phyloP scores from a whole-genome alignment of 2,113 vertebrate genomes.

The Cyanocitta stelleri region DNA sequence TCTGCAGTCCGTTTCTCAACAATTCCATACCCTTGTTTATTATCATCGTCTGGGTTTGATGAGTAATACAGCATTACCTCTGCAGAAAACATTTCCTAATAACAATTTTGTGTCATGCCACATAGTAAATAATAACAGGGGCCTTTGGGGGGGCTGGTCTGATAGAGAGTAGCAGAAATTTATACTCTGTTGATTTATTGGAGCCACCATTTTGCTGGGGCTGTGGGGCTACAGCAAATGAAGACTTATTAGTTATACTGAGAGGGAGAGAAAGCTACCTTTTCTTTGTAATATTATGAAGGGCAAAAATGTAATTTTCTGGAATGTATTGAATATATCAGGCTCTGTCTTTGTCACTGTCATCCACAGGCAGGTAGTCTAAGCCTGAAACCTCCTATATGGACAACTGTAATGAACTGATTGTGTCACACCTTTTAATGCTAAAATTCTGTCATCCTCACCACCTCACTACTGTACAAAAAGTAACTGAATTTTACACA shows the following conservation, averaged over 20 bases:
- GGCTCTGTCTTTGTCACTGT: not conserved
- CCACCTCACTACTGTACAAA: not conserved
- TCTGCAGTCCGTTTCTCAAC: not conserved
- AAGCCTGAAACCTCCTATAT: not conserved
- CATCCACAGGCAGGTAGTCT: not conserved
- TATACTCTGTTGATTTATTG: not conserved
- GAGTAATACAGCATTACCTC: not conserved
- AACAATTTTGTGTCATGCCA: not conserved
- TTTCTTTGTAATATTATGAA: not conserved
- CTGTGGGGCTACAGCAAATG: not conserved
- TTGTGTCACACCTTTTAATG: not conserved
- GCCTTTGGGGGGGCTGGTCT: not conserved
- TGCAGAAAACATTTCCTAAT: not conserved
- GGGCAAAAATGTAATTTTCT: not conserved
- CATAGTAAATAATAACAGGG: not conserved
- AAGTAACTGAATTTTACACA: not conserved
- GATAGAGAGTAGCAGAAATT: not conserved
- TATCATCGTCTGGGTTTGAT: not conserved
- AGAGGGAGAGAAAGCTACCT: not conserved
- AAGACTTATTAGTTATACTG: not conserved
- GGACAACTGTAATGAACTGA: not conserved
- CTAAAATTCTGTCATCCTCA: not conserved
- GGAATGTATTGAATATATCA: not conserved
- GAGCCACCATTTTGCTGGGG: not conserved
- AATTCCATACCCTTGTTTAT: accelerated